Percentiles rank a stretch among this genome's conserved stretches.
Evolutionary conservation across 2,113 vertebrate genomes (phyloP).

Genomic region (Bostrychus sinensis): DNA sequence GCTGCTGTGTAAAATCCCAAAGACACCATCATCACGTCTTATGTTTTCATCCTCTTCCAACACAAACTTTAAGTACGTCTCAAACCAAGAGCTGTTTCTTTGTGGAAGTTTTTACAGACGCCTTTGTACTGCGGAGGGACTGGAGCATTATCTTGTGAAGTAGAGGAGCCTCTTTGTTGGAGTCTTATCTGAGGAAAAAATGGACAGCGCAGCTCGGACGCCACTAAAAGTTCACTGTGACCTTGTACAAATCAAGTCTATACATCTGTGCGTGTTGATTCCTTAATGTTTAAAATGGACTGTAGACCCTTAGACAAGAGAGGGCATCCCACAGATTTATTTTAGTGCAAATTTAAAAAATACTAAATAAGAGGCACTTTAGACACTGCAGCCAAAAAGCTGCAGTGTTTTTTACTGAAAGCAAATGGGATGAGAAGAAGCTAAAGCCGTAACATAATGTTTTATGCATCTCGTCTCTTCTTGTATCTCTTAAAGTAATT

Average conservation of each 20-base stretch:
- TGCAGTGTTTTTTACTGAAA: too few species aligned
- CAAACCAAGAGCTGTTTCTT: constrained; percentile 1
- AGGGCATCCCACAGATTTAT: background rate
- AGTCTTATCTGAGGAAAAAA: constrained; percentile 38
- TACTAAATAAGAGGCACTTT: too few species aligned
- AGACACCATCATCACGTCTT: constrained; percentile 18
- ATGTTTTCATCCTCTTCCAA: constrained; percentile 20
- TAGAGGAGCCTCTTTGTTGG: constrained; percentile 3
- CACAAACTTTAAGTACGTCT: constrained; percentile 13
- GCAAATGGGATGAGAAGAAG: too few species aligned
- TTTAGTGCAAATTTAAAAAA: background rate
- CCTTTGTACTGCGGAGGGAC: background rate
- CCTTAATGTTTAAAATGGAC: background rate
- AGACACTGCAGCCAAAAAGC: too few species aligned
- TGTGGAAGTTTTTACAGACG: background rate
- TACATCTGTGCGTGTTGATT: background rate
- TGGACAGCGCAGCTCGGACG: constrained; percentile 16
- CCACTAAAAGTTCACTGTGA: constrained; percentile 36
- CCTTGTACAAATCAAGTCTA: background rate
- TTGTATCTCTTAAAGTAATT: too few species aligned
- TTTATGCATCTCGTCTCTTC: too few species aligned
- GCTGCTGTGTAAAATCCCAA: background rate
- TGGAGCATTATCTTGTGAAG: constrained; percentile 4
- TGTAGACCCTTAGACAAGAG: background rate
- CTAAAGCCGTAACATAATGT: too few species aligned